Base-by-base conservation (phyloP, 2,113 vertebrate genomes). In the rabbit (Oryctolagus cuniculus) region DNA sequence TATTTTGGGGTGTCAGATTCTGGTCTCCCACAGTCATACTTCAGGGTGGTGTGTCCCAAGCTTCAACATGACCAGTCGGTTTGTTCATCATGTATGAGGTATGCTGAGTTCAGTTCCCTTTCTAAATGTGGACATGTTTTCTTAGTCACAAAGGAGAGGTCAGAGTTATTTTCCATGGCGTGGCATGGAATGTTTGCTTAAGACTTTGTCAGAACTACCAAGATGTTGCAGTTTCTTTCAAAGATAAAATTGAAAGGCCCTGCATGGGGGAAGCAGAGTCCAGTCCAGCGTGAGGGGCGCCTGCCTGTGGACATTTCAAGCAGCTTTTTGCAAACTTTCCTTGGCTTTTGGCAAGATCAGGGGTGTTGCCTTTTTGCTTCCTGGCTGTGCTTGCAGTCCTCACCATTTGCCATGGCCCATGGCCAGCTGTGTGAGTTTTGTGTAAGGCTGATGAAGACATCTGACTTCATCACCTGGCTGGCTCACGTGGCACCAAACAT, bases 151-250 rank as follows among this genome's bases (percentile, higher is more conserved):
- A 27, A 85, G 53, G 53, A 91, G 67, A 84, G 25, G 17, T 86
- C 69, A 63, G 4, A 95, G 27, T 88, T 95, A 73, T 93, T 95
- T 70, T 82, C 86, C 34, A 79, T 27, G 10, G 86, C 44, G 29
- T 93, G 34, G 75, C 36, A 51, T 61, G 8, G 11, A 55, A 64
- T 93, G 36, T 67, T 86, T 55, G 61, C 61, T 63, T 77, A 84
- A 84, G 81, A 61, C 24, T 91, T 85, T 69, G 36, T 38, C 3
- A 81, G 36, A 81, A 83, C 63, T 49, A 36, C 44, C 53, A 77
- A 95, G 19, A 58, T 51, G 63, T 75, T 67, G 63, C 69, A 17
- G 4, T 92, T 86, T 87, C 38, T 85, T 93, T 87, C 63, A 88
- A 74, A 82, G 36, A 81, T 24, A 63, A 67, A 84, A 78, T 34